Evolutionary conservation across 2,113 vertebrate genomes (phyloP).

Genomic region (Takifugu flavidus): DNA sequence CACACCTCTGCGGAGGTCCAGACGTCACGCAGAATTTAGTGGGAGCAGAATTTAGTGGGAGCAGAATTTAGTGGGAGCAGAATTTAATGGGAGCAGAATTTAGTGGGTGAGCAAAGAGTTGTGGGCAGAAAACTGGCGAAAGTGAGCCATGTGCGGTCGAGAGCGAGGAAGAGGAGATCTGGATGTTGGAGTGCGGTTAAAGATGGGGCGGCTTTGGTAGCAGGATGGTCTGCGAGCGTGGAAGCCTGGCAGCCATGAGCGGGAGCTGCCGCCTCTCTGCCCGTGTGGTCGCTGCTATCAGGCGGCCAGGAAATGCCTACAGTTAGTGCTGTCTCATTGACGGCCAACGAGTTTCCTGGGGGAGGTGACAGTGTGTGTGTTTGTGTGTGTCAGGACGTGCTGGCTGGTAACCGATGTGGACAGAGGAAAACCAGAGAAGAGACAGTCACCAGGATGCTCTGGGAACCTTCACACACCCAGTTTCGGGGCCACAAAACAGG

Average conservation of each 20-base stretch:
- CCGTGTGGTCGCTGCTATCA: constrained; percentile 25
- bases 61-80: background rate
- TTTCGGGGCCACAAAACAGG: constrained; percentile 62
- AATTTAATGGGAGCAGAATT: background rate
- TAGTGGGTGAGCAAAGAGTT: background rate
- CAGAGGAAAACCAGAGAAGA: constrained; percentile 9
- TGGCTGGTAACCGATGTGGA: constrained; percentile 42
- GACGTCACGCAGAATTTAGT: background rate
- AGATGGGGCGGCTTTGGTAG: constrained; percentile 27
- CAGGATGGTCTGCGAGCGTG: background rate
- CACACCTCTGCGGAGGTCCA: no score
- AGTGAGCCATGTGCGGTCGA: constrained; percentile 40
- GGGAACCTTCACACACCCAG: constrained; percentile 44
- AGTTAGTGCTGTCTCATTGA: constrained; percentile 76
- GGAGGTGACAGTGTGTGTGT: constrained; percentile 18
- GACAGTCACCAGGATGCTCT: constrained; percentile 52
- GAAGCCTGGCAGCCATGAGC: constrained; percentile 5
- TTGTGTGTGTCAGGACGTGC: constrained; percentile 8
- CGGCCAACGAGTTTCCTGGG: constrained; percentile 68
- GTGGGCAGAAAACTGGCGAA: background rate
- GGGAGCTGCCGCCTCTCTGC: constrained; percentile 7
- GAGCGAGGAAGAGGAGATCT: constrained; percentile 37
- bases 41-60: background rate
- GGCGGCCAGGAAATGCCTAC: constrained; percentile 66
- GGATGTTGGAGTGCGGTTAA: constrained; percentile 57